phyloP scores from a whole-genome alignment of 2,888 invertebrate genomes.

The Ochropleura leucogaster region DNA sequence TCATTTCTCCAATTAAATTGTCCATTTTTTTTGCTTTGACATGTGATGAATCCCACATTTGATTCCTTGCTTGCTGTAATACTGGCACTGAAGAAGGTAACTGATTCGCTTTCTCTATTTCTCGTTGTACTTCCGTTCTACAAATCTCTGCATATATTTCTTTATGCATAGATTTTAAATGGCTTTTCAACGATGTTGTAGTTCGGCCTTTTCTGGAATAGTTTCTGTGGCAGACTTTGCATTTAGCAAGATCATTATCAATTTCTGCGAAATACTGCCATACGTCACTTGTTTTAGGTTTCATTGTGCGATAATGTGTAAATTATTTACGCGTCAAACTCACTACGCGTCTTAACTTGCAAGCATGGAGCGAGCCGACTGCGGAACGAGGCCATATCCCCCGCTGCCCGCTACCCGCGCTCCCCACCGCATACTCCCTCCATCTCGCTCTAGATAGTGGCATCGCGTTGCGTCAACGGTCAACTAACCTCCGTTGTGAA shows the following conservation, averaged over 20 bases:
- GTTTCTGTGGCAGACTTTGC: slow-evolving; percentile 60
- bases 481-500: slow-evolving; percentile 11
- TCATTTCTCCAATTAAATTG: slow-evolving; percentile 64
- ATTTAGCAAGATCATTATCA: slow-evolving; percentile 51
- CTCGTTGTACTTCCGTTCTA: slow-evolving; percentile 13
- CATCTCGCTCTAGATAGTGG: slow-evolving; percentile 1
- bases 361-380: not conserved
- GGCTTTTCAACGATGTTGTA: slow-evolving; percentile 52
- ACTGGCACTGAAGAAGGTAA: not conserved
- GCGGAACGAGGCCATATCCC: slow-evolving; percentile 11
- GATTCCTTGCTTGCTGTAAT: not conserved
- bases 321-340: not conserved
- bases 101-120: slow-evolving; percentile 4
- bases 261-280: slow-evolving; percentile 58
- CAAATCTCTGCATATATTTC: slow-evolving; percentile 36
- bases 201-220: slow-evolving; percentile 62
- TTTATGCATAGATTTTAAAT: slow-evolving; percentile 44
- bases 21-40: slow-evolving; percentile 48
- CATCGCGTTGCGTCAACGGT: not conserved
- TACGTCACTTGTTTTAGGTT: slow-evolving; percentile 49
- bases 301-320: not conserved
- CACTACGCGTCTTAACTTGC: not conserved
- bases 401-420: not conserved
- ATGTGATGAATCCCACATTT: not conserved
- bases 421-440: not conserved